Base-by-base conservation (phyloP, 2,888 invertebrate genomes). In the Hylaea fasciaria region DNA sequence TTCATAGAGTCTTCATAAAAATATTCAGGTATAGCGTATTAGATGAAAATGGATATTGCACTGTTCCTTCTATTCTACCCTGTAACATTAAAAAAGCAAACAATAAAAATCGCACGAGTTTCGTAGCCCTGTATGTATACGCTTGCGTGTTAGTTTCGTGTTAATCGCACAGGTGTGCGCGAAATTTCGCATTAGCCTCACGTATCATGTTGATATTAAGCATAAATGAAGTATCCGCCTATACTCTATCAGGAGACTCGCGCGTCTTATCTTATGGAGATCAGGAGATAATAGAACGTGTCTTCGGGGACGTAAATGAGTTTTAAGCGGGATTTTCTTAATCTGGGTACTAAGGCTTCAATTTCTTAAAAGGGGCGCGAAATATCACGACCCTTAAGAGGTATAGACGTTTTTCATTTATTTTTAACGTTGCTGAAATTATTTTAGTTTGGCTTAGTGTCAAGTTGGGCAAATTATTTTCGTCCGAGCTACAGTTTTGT, bases 181-280 rank as follows among this genome's bases (percentile, higher is more conserved):
- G 32, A 51, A 48, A 37, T 52, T 50, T 17, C 46, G 51, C 63
- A 53, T 64, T 55, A 62, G 43, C 35, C 48, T 56, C 50, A 45
- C 44, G 63, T 53, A 57, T 44, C 57, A 35, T 53, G 66, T 55
- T 65, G 57, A 54, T 66, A 69, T 66, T 64, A 66, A 49, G 55
- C 57, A 60, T 62, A 57, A 62, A 57, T 54, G 48, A 53, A 49
- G 60, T 58, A 53, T 69, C 54, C 53, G 57, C 58, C 62, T 65
- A 71, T 70, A 62, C 55, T 49, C 65, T 68, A 66, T 67, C 61
- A 59, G 47, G 59, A 59, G 63, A 57, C 61, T 66, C 60, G 44
- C 57, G 64, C 43, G 56, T 47, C 57, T 71, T 60, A 68, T 69
- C 66, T 69, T 56, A 69, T 57, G 59, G 61, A 66, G 66, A 71